Evolutionary conservation across 2,113 vertebrate genomes (phyloP).

Genomic region (Pelodiscus sinensis): DNA sequence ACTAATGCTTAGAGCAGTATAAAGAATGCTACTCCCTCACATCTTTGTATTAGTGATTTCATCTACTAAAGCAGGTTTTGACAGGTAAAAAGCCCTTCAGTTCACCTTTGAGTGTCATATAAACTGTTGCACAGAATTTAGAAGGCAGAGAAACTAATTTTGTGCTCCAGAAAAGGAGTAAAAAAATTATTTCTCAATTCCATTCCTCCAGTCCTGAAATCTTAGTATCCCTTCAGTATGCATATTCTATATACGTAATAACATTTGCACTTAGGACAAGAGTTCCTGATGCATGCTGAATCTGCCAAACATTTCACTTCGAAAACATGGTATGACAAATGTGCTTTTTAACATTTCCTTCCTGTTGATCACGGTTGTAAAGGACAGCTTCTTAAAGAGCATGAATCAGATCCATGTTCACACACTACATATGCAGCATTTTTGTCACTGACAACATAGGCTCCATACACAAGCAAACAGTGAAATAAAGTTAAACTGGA

Average conservation of each 20-base stretch:
- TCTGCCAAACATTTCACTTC: slow-evolving; percentile 42
- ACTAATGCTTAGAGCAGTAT: not conserved
- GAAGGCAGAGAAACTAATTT: not conserved
- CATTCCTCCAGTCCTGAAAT: not conserved
- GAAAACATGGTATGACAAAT: slow-evolving; percentile 22
- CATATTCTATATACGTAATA: not conserved
- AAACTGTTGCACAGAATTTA: not conserved
- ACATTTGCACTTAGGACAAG: not conserved
- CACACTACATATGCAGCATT: not conserved
- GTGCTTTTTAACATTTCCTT: slow-evolving; percentile 32
- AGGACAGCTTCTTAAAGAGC: slow-evolving; percentile 44
- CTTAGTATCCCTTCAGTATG: not conserved
- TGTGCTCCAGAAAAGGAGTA: slow-evolving; percentile 20
- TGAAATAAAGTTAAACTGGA: slow-evolving; percentile 1
- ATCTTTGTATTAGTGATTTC: not conserved
- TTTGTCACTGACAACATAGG: slow-evolving; percentile 13
- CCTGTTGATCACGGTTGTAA: slow-evolving; percentile 16
- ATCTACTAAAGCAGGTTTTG: not conserved
- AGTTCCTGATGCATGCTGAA: not conserved
- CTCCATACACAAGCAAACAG: slow-evolving; percentile 18
- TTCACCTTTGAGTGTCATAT: not conserved
- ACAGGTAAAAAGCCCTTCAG: slow-evolving; percentile 24
- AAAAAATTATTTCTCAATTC: not conserved
- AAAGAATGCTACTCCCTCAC: not conserved
- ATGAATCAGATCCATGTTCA: slow-evolving; percentile 56